Evolutionary conservation across 2,797 vertebrate genomes (phyloP), one percentile per base, ranked within the genome.

Genomic region (Lutjanus argentimaculatus): DNA sequence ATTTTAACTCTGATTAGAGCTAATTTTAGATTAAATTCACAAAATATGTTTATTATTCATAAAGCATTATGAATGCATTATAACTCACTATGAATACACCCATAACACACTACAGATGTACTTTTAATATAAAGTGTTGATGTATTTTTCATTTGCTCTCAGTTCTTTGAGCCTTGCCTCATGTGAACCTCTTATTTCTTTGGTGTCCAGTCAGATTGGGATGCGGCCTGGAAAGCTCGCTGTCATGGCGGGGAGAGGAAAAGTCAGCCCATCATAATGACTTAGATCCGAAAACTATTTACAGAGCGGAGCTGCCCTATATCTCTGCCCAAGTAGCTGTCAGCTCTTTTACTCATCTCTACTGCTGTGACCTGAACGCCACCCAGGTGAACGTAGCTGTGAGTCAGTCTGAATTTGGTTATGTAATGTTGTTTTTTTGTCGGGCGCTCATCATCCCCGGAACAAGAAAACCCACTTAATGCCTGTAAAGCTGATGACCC

Each of bases 381-480:
- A 80, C 51, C 67, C 83, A 87, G 87, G 86, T 92, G 89, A 86
- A 61, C 58, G 79, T 64, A 76, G 82, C 77, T 69, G 62, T 89
- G 91, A 92, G 83, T 90, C 89, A 90, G 83, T 51, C 82, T 61
- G 57, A 72, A 67, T 79, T 83, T 58, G 80, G n/a, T 94, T 93
- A 93, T 80, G 86, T 89, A 94, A 92, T 68, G 48, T 57, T 86
- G 79, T 78, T 83, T 78, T 86, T 86, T 69, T 58, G 67, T 69
- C 12, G 46, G 85, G 79, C 77, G 21, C 62, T 85, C 70, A 30
- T 85, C 30, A 36, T 36, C 30, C 86, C 82, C 58, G 5, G 75
- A 91, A 88, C 76, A 89, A 85, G 61, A 79, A 85, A 86, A 67
- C 80, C 73, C 72, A 80, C 83, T 87, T 89, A 75, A 90, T 77